Evolutionary conservation across 2,113 vertebrate genomes (phyloP).

Genomic region (Ivindomyrus marchei): DNA sequence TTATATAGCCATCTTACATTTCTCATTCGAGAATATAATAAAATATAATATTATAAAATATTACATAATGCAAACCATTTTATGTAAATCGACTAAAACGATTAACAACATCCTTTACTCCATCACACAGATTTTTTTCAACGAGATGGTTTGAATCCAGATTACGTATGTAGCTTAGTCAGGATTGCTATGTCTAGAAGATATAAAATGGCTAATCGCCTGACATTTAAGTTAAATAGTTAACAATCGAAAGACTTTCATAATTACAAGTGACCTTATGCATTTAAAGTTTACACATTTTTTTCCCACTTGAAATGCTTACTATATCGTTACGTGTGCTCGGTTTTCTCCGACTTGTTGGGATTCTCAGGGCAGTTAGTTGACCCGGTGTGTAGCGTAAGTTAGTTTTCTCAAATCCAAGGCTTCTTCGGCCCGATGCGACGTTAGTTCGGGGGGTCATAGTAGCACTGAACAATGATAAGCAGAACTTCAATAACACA

Average conservation of each 20-base stretch:
- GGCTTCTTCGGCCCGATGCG: slow-evolving; percentile 22
- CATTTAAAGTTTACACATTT: neutral
- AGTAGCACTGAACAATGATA: slow-evolving; percentile 16
- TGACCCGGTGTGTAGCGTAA: slow-evolving; percentile 36
- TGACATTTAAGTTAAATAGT: neutral
- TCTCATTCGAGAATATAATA: neutral
- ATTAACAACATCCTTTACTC: neutral
- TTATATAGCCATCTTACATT: neutral
- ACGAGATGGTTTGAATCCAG: neutral
- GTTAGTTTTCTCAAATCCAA: slow-evolving; percentile 31
- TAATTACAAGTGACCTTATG: neutral
- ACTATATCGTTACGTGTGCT: slow-evolving; percentile 33
- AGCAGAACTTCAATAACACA: neutral
- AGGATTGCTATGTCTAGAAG: neutral
- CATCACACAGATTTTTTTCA: neutral
- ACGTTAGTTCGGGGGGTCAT: slow-evolving; percentile 19
- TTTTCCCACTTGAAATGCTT: slow-evolving; percentile 8
- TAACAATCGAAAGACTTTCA: neutral
- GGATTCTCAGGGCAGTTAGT: slow-evolving; percentile 26
- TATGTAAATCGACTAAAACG: neutral
- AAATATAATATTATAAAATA: neutral
- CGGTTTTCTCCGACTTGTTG: slow-evolving; percentile 29
- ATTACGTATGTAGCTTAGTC: neutral
- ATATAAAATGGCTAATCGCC: neutral
- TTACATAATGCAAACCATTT: neutral